Evolutionary conservation across 2,113 vertebrate species (phyloP).

Genomic region (Ceratotherium simum): DNA sequence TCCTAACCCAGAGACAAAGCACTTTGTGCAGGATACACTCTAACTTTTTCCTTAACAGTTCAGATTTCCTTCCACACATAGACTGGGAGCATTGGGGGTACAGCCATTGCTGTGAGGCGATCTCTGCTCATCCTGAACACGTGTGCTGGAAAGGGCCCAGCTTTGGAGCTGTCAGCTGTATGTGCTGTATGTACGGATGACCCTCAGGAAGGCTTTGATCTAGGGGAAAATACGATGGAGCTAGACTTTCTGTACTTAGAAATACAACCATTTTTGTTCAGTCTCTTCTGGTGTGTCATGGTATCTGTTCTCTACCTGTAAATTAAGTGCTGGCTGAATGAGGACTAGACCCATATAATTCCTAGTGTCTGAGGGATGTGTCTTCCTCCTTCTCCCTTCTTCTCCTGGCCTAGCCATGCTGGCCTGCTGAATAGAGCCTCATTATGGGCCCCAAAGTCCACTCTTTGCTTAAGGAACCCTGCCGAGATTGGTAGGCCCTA

Average conservation of each 20-base stretch:
- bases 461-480: conserved; percentile 32
- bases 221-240: background rate
- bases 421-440: conserved; percentile 85
- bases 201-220: background rate
- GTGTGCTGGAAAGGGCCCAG: background rate
- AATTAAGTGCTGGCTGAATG: conserved; percentile 12
- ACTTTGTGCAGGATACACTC: background rate
- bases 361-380: background rate
- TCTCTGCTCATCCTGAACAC: background rate
- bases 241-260: background rate
- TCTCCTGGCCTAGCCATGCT: conserved; percentile 6
- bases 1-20: background rate
- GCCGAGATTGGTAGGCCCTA: conserved; percentile 70
- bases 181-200: background rate
- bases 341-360: background rate
- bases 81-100: background rate
- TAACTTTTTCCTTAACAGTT: background rate
- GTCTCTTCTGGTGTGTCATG: conserved; percentile 41
- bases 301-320: conserved; percentile 59
- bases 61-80: background rate
- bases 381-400: background rate
- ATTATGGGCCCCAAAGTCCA: conserved; percentile 65
- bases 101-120: background rate
- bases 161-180: background rate
- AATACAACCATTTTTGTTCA: background rate